Evolutionary conservation across 2,888 invertebrate species (phyloP).

Genomic region (Venusia cambrica): DNA sequence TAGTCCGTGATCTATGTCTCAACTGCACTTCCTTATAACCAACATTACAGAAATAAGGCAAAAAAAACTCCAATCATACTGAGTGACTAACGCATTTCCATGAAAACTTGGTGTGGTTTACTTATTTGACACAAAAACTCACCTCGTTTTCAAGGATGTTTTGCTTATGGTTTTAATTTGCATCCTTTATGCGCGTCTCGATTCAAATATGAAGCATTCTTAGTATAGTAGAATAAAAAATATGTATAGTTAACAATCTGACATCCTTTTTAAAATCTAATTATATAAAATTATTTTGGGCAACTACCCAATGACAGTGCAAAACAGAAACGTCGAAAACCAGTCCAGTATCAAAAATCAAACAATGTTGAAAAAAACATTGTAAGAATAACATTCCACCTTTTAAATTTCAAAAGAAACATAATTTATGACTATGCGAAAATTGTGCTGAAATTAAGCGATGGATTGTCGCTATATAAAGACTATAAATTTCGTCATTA

Average conservation of each 20-base stretch:
- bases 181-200: neutral
- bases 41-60: constrained; percentile 37
- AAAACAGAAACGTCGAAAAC: no score
- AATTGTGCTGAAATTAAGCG: constrained; percentile 29
- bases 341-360: no score
- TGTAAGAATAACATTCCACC: constrained; percentile 6
- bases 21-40: constrained; percentile 52
- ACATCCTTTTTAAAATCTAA: no score
- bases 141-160: constrained; percentile 18
- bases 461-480: constrained; percentile 34
- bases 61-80: constrained; percentile 52
- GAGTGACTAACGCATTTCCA: constrained; percentile 51
- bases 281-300: no score
- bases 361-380: constrained; percentile 4
- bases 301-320: neutral
- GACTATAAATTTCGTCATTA: constrained; percentile 47
- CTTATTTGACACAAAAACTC: constrained; percentile 27
- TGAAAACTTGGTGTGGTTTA: constrained; percentile 41
- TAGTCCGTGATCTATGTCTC: constrained; percentile 41
- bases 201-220: constrained; percentile 2
- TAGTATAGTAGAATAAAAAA: no score
- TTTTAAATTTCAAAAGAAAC: constrained; percentile 20
- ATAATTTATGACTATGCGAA: constrained; percentile 28
- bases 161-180: constrained; percentile 2
- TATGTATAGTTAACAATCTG: no score